These are phyloP conservation scores for Myrmecophaga tridactyla DNA, from an alignment of 2,113 vertebrate genomes.

Conservation along the genomic window DNA sequence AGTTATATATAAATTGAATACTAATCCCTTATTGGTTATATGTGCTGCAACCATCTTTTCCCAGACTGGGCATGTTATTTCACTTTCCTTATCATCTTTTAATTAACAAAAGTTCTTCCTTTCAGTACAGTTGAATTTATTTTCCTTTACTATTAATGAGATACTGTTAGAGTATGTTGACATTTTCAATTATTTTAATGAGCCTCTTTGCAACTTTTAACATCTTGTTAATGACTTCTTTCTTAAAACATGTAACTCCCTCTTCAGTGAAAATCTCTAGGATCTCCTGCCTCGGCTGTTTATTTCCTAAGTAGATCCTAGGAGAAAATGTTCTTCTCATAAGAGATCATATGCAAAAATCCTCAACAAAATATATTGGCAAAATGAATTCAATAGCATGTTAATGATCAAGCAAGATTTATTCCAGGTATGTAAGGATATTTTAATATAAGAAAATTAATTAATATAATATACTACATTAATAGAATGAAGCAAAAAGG, in stretches of 20 bases:
- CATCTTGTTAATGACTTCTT: not conserved
- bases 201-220: not conserved
- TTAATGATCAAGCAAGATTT: no score
- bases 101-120: not conserved
- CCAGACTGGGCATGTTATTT: not conserved
- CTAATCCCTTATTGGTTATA: not conserved
- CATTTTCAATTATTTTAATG: not conserved
- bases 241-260: not conserved
- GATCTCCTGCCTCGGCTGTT: not conserved
- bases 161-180: not conserved
- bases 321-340: no score
- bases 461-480: no score
- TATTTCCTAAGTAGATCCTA: not conserved
- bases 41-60: not conserved
- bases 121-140: not conserved
- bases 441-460: no score
- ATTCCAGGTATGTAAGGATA: no score
- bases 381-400: no score
- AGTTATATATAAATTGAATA: not conserved
- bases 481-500: no score
- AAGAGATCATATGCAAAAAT: not conserved
- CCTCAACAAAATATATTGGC: no score
- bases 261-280: not conserved
- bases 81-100: not conserved
- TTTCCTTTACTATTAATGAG: not conserved